These are phyloP conservation scores for Pristiophorus japonicus DNA, from an alignment of 2,113 vertebrate species.

Conservation along the genomic window DNA sequence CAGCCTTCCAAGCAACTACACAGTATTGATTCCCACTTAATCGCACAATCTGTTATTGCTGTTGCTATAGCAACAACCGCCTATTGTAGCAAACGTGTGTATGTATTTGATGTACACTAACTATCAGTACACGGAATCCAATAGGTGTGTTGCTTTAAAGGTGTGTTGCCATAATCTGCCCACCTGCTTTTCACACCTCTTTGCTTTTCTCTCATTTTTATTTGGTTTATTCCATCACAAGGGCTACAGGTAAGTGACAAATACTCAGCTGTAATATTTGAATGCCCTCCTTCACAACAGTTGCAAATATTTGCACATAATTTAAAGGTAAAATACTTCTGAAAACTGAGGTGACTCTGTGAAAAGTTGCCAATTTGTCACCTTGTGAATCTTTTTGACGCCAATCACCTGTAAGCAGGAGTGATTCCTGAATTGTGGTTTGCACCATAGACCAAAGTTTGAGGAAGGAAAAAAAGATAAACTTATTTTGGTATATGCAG, in stretches of 20 bases:
- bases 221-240: neutral
- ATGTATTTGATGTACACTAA: neutral
- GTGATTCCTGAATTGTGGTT: neutral
- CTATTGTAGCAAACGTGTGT: neutral
- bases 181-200: neutral
- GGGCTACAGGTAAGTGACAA: neutral
- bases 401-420: neutral
- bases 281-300: too few species aligned
- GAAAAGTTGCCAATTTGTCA: neutral
- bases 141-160: neutral
- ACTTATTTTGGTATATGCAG: too few species aligned
- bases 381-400: neutral
- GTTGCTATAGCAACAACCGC: neutral
- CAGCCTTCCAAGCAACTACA: neutral
- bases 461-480: neutral
- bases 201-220: neutral
- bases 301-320: neutral
- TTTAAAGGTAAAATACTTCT: neutral
- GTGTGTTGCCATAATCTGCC: neutral
- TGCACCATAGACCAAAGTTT: neutral
- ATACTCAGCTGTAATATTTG: neutral
- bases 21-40: conserved; percentile 7
- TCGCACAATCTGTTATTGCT: neutral
- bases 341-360: too few species aligned
- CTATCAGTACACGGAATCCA: neutral